phyloP scores from a whole-genome alignment of 1,140 invertebrate genomes.

The Drosophila serrata region DNA sequence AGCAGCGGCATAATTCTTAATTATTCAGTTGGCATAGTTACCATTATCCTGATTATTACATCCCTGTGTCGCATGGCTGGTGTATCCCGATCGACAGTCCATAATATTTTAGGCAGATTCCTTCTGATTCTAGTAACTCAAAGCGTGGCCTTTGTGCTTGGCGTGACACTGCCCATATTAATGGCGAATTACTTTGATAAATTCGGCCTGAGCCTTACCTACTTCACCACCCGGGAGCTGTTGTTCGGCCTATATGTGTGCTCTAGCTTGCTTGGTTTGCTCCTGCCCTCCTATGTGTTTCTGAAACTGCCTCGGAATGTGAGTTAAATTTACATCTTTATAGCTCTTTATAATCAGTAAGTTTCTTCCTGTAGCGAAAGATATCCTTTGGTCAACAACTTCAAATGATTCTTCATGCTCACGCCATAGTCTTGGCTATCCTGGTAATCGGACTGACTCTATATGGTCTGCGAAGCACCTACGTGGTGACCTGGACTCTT shows the following conservation, averaged over 20 bases:
- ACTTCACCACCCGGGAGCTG: slow-evolving; percentile 89
- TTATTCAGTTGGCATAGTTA: slow-evolving; percentile 86
- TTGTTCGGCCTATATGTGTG: slow-evolving; percentile 86
- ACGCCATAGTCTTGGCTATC: slow-evolving; percentile 55
- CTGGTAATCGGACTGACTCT: slow-evolving; percentile 39
- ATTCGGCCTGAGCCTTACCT: slow-evolving; percentile 87
- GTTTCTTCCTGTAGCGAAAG: neutral
- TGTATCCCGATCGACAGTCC: slow-evolving; percentile 30
- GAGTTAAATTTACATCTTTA: neutral
- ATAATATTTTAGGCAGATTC: slow-evolving; percentile 46
- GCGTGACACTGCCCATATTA: slow-evolving; percentile 86
- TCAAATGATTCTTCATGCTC: slow-evolving; percentile 63
- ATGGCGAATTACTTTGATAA: slow-evolving; percentile 85
- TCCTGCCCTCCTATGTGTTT: slow-evolving; percentile 74
- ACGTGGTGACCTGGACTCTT: slow-evolving; percentile 41
- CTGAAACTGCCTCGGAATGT: slow-evolving; percentile 61
- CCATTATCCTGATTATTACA: slow-evolving; percentile 82
- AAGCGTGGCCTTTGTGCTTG: slow-evolving; percentile 70
- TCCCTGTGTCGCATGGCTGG: slow-evolving; percentile 64
- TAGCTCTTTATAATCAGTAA: neutral
- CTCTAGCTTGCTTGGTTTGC: slow-evolving; percentile 50
- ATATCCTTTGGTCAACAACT: slow-evolving; percentile 41
- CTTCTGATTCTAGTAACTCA: slow-evolving; percentile 50
- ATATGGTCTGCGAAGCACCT: slow-evolving; percentile 61
- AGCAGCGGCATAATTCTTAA: slow-evolving; percentile 87